Conservation (phyloP, 1,140 invertebrate genomes). For the Aphis craccivora region DNA sequence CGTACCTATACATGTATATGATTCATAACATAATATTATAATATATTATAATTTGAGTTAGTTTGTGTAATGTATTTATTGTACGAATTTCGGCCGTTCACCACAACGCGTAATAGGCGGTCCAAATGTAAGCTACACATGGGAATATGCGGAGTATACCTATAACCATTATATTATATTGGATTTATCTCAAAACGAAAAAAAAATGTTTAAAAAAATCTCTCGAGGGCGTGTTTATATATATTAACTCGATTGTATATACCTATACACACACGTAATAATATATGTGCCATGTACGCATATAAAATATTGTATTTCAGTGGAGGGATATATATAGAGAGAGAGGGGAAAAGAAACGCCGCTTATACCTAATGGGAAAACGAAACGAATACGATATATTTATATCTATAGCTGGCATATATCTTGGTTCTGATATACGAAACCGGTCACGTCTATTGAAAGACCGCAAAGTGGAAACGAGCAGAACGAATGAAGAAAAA, state of each 20-base stretch:
- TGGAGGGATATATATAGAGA: not conserved
- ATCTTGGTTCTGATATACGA: not conserved
- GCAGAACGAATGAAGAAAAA: slow-evolving; percentile 13
- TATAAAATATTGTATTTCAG: not conserved
- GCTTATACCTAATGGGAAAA: not conserved
- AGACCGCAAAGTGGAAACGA: slow-evolving; percentile 23
- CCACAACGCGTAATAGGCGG: not conserved
- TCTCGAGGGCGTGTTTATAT: slow-evolving; percentile 14
- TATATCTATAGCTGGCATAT: not conserved
- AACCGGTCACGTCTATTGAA: slow-evolving; percentile 45
- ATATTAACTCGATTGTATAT: not conserved
- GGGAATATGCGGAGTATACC: not conserved
- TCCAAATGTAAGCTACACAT: not conserved
- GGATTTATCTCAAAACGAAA: not conserved
- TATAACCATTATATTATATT: not conserved
- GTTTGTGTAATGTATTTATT: not conserved
- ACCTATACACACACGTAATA: not conserved
- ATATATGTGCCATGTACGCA: not conserved
- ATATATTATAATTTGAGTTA: not conserved
- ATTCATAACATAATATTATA: not conserved
- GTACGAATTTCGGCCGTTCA: not conserved
- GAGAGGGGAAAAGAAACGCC: not conserved
- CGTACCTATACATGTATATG: not conserved
- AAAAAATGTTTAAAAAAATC: not conserved
- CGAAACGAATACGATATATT: not conserved